Percentiles rank a stretch among this genome's conserved stretches.
Conservation (phyloP, 53 echinoderm and acorn worm species). For the Echinarachnius parma region DNA sequence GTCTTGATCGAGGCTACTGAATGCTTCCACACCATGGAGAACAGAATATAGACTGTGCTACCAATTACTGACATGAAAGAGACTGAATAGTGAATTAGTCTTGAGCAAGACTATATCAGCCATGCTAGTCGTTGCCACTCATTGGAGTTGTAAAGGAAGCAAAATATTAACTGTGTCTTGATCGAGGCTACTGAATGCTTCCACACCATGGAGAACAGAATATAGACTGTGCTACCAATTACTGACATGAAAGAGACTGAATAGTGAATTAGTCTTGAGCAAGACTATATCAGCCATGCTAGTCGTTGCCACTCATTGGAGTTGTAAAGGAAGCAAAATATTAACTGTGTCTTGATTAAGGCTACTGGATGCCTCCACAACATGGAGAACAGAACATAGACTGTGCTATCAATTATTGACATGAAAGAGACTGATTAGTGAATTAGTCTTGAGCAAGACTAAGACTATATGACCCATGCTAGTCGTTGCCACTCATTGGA, state of each 20-base stretch:
- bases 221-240: background rate
- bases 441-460: too few species aligned
- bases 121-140: constrained; percentile 81
- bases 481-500: too few species aligned
- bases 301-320: too few species aligned
- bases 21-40: constrained; percentile 31
- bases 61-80: too few species aligned
- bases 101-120: constrained; percentile 79
- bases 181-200: constrained; percentile 41
- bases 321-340: constrained; percentile 72
- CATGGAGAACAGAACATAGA: constrained; percentile 30
- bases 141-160: constrained; percentile 78
- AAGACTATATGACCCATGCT: constrained; percentile 75
- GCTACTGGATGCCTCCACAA: constrained; percentile 18
- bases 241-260: too few species aligned
- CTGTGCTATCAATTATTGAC: too few species aligned
- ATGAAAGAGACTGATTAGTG: too few species aligned
- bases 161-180: constrained; percentile 77
- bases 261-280: too few species aligned
- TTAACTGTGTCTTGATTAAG: constrained; percentile 79
- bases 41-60: constrained; percentile 9
- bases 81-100: too few species aligned
- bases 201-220: constrained; percentile 38
- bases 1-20: constrained; percentile 58
- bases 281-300: constrained; percentile 77